Evolutionary conservation across 2,888 invertebrate genomes (phyloP).

Genomic region (Leucozona laternaria): DNA sequence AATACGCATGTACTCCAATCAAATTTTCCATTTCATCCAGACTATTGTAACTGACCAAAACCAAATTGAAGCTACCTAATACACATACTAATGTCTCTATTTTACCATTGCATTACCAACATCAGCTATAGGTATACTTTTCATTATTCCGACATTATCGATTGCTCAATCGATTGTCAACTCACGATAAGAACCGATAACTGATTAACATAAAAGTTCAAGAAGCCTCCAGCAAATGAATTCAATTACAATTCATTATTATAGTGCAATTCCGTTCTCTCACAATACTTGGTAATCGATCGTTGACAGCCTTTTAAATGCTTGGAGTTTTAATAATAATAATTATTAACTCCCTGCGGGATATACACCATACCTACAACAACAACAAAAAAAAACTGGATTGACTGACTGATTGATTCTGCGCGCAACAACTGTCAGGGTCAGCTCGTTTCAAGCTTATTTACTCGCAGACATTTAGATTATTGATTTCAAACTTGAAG

Average conservation of each 20-base stretch:
- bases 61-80: slow-evolving; percentile 48
- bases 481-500: slow-evolving; percentile 37
- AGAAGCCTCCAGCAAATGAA: background rate
- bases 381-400: slow-evolving; percentile 53
- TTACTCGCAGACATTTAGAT: slow-evolving; percentile 44
- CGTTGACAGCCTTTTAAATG: slow-evolving; percentile 32
- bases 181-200: slow-evolving; percentile 48
- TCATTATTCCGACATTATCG: slow-evolving; percentile 50
- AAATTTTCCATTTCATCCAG: slow-evolving; percentile 48
- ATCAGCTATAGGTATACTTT: slow-evolving; percentile 30
- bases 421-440: slow-evolving; percentile 35
- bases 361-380: too few relatives aligned
- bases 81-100: slow-evolving; percentile 50
- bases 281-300: slow-evolving; percentile 29
- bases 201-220: slow-evolving; percentile 57
- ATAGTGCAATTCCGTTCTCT: slow-evolving; percentile 14
- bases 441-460: slow-evolving; percentile 48
- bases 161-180: slow-evolving; percentile 39
- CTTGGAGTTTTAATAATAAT: slow-evolving; percentile 37
- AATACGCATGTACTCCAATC: slow-evolving; percentile 14
- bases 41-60: slow-evolving; percentile 63
- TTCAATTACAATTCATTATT: slow-evolving; percentile 9
- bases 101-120: slow-evolving; percentile 28
- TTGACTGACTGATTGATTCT: slow-evolving; percentile 63
- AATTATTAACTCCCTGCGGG: slow-evolving; percentile 3